These are phyloP conservation scores for Aphaenogaster ashmeadi DNA, from an alignment of 1,140 invertebrate species.

Conservation along the genomic window DNA sequence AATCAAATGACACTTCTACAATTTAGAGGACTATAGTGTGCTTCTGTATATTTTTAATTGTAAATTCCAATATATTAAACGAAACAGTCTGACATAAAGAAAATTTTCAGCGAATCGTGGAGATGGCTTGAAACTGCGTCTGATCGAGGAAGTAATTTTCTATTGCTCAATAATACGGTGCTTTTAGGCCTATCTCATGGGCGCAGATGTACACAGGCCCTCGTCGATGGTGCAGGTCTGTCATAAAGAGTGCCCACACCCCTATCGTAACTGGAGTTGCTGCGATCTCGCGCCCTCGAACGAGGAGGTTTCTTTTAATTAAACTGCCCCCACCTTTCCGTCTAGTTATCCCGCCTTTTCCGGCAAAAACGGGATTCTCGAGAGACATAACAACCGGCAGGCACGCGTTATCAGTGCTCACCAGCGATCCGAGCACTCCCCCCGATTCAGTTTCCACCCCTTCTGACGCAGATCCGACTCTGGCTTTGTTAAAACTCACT, in stretches of 20 bases:
- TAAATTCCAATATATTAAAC: neutral
- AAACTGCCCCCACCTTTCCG: constrained; percentile 80
- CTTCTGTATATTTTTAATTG: neutral
- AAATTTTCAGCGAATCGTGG: neutral
- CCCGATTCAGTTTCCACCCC: constrained; percentile 61
- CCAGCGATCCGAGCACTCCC: constrained; percentile 78
- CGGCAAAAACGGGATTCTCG: constrained; percentile 81
- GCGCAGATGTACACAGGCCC: constrained; percentile 74
- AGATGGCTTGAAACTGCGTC: neutral
- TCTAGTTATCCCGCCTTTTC: constrained; percentile 63
- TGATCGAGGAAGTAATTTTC: constrained; percentile 24
- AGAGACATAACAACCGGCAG: constrained; percentile 84
- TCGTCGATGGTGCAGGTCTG: constrained; percentile 65
- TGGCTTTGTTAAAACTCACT: constrained; percentile 77
- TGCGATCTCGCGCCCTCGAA: constrained; percentile 77
- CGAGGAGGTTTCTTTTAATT: constrained; percentile 87
- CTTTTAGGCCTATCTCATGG: constrained; percentile 80
- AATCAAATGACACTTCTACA: neutral
- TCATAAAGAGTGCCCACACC: constrained; percentile 80
- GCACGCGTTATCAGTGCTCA: constrained; percentile 85
- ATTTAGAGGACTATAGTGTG: neutral
- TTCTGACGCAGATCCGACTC: constrained; percentile 77
- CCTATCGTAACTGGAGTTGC: constrained; percentile 73
- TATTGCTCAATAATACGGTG: constrained; percentile 75
- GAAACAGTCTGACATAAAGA: constrained; percentile 2